phyloP scores from a whole-genome alignment of 2,888 invertebrate species.

The Eilema sororculum region DNA sequence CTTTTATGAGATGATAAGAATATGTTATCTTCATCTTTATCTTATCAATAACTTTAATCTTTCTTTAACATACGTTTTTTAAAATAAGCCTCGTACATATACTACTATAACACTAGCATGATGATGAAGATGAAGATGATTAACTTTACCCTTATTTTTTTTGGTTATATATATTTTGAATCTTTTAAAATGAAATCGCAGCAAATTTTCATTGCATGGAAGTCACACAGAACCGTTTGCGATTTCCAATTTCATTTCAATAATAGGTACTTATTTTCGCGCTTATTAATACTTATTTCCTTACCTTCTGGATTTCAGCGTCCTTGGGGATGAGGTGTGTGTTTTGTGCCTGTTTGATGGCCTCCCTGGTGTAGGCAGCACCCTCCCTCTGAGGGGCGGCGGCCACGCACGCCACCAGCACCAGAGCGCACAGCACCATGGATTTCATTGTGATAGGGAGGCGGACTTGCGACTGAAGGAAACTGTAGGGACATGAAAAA shows the following conservation, averaged over 20 bases:
- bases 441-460: conserved; percentile 68
- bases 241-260: not conserved
- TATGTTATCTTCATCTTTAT: too few species aligned
- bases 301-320: conserved; percentile 94
- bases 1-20: too few species aligned
- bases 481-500: conserved; percentile 27
- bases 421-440: conserved; percentile 75
- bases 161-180: too few species aligned
- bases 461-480: conserved; percentile 33
- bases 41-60: too few species aligned
- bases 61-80: too few species aligned
- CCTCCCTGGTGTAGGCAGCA: conserved; percentile 93
- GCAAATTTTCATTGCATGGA: not conserved
- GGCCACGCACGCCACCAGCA: conserved; percentile 80
- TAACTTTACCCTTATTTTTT: too few species aligned
- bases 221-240: not conserved
- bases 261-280: too few species aligned
- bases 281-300: conserved; percentile 3
- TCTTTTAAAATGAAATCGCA: too few species aligned
- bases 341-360: conserved; percentile 95
- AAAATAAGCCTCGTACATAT: too few species aligned
- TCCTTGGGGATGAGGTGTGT: conserved; percentile 94
- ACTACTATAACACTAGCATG: too few species aligned
- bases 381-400: conserved; percentile 93
- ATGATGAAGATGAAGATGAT: too few species aligned